phyloP scores from a whole-genome alignment of 1,140 invertebrate species.

The Nixonia krombeini region DNA sequence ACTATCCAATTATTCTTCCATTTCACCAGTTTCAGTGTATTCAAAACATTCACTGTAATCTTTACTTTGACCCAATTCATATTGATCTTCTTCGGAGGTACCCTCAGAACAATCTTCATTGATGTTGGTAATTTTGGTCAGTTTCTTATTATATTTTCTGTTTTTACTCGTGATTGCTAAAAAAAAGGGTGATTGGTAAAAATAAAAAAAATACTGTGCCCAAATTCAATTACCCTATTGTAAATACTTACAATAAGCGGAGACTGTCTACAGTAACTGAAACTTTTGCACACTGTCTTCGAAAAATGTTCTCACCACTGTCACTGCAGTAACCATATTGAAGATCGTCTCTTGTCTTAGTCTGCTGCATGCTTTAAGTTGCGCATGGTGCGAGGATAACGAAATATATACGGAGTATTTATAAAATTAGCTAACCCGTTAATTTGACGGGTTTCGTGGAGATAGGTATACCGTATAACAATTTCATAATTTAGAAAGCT shows the following conservation, averaged over 20 bases:
- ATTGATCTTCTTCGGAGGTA: conserved; percentile 24
- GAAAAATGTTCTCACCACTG: conserved; percentile 1
- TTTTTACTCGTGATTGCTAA: conserved; percentile 20
- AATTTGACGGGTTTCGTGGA: conserved; percentile 5
- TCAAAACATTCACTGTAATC: conserved; percentile 9
- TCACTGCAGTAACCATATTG: too few relatives aligned
- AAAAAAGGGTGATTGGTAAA: conserved; percentile 8
- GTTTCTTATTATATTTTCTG: conserved; percentile 22
- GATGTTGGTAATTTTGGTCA: conserved; percentile 6
- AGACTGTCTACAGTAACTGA: conserved; percentile 14
- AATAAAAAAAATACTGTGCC: conserved; percentile 17
- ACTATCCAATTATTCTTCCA: conserved; percentile 19
- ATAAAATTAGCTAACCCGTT: conserved; percentile 1
- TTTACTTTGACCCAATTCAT: conserved; percentile 19
- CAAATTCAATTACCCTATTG: conserved; percentile 21
- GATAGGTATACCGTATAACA: background rate
- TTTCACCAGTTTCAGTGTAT: conserved; percentile 8
- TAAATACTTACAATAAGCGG: conserved; percentile 24
- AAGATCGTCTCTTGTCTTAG: too few relatives aligned
- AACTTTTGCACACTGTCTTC: too few relatives aligned
- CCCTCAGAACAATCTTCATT: conserved; percentile 20
- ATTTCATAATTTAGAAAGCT: background rate
- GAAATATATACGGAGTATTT: background rate
- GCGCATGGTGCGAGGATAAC: too few relatives aligned
- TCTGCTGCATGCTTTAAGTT: background rate